These are phyloP conservation scores for Tachuris rubrigastra DNA, from an alignment of 2,113 vertebrate species.

Conservation along the genomic window DNA sequence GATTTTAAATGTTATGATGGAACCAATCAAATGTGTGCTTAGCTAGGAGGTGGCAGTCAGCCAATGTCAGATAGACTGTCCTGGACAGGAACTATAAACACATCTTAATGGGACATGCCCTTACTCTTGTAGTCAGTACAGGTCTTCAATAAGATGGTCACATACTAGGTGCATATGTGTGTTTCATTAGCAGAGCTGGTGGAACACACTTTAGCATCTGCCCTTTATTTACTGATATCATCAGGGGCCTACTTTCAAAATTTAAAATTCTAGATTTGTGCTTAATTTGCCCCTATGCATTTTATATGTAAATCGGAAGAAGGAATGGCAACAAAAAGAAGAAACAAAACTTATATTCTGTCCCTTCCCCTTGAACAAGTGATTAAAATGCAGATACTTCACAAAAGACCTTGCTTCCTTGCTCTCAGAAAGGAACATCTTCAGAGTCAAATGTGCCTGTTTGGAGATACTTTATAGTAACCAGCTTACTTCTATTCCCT, in stretches of 20 bases:
- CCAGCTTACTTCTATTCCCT: not conserved
- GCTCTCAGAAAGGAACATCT: not conserved
- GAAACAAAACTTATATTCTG: not conserved
- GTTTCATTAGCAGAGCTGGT: not conserved
- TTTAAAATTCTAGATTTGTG: not conserved
- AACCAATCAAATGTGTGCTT: not conserved
- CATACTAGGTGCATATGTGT: accelerated
- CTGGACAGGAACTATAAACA: not conserved
- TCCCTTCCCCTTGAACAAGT: not conserved
- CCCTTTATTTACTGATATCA: not conserved
- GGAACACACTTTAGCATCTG: not conserved
- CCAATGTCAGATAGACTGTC: not conserved
- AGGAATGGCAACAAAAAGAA: not conserved
- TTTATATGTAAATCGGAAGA: not conserved
- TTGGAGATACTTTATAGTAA: not conserved
- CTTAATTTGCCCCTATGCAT: not conserved
- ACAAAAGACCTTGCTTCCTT: not conserved
- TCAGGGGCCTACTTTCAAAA: not conserved
- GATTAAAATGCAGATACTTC: not conserved
- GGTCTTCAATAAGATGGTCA: not conserved
- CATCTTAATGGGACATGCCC: accelerated
- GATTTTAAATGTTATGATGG: not conserved
- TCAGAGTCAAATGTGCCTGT: not conserved
- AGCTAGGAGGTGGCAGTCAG: not conserved
- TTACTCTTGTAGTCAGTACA: not conserved